Percentiles rank a stretch among this genome's conserved stretches.
Conservation (phyloP, 2,888 invertebrate species). For the Trilocha varians region DNA sequence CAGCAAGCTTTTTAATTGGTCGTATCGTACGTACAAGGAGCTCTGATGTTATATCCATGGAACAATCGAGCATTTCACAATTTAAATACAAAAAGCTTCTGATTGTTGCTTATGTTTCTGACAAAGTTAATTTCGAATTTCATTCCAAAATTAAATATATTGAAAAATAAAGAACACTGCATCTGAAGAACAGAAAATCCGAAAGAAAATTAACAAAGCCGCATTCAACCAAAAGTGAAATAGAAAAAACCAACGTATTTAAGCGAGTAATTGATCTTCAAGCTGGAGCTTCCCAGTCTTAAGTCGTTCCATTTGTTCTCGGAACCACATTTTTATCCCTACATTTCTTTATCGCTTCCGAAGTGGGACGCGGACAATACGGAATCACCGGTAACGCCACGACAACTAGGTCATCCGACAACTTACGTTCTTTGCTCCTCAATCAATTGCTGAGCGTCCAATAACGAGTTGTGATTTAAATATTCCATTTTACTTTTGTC, state of each 20-base stretch:
- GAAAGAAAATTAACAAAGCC: not conserved
- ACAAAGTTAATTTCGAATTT: no score
- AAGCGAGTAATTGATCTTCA: not conserved
- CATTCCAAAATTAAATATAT: no score
- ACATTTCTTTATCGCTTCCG: not conserved
- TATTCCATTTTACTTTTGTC: not conserved
- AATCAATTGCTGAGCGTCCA: not conserved
- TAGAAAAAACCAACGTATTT: not conserved
- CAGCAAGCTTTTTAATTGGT: no score
- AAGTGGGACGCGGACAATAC: slow-evolving; percentile 1
- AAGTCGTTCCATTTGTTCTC: not conserved
- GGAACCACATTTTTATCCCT: not conserved
- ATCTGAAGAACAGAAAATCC: not conserved
- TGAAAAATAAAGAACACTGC: not conserved
- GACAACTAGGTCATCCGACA: not conserved
- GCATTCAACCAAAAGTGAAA: not conserved
- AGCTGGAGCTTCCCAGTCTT: not conserved
- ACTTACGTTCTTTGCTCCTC: not conserved
- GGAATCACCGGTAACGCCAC: not conserved
- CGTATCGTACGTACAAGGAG: no score
- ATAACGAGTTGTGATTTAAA: not conserved
- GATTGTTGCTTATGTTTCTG: no score
- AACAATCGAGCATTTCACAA: no score
- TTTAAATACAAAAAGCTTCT: no score
- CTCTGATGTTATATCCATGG: no score